Conservation (phyloP, 2,888 invertebrate species). For the Zygaena filipendulae region DNA sequence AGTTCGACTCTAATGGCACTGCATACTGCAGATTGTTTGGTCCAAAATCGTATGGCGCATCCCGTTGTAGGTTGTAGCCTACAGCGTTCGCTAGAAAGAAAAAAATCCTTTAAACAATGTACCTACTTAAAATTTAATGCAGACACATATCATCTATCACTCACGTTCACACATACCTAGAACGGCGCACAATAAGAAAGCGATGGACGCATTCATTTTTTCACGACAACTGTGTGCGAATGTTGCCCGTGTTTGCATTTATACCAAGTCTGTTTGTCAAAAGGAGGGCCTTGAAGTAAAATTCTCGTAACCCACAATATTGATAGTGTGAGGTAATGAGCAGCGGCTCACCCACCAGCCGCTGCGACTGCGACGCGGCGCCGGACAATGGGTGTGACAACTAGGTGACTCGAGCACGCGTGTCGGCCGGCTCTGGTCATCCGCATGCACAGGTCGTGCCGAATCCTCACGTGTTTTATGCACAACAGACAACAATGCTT, state of each 20-base stretch:
- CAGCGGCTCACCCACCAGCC: slow-evolving; percentile 56
- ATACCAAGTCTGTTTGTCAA: slow-evolving; percentile 63
- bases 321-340: slow-evolving; percentile 64
- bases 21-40: slow-evolving; percentile 43
- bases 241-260: slow-evolving; percentile 57
- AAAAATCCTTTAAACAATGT: too few species aligned
- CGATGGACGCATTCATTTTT: slow-evolving; percentile 52
- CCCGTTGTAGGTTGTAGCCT: slow-evolving; percentile 43
- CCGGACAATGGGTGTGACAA: slow-evolving; percentile 66
- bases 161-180: slow-evolving; percentile 45
- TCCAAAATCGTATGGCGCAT: slow-evolving; percentile 41
- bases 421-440: too few species aligned
- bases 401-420: slow-evolving; percentile 58
- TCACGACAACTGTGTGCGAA: slow-evolving; percentile 48
- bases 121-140: too few species aligned
- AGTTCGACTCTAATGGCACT: slow-evolving; percentile 30
- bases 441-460: slow-evolving; percentile 50
- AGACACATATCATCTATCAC: too few species aligned
- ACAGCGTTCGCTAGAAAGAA: slow-evolving; percentile 42
- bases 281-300: slow-evolving; percentile 63
- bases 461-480: slow-evolving; percentile 21
- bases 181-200: slow-evolving; percentile 43
- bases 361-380: slow-evolving; percentile 34
- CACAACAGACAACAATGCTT: slow-evolving; percentile 12
- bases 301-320: slow-evolving; percentile 68